Percentiles rank a stretch among this genome's conserved stretches.
phyloP scores from a whole-genome alignment of 1,140 invertebrate species.

The Macrobrachium rosenbergii region DNA sequence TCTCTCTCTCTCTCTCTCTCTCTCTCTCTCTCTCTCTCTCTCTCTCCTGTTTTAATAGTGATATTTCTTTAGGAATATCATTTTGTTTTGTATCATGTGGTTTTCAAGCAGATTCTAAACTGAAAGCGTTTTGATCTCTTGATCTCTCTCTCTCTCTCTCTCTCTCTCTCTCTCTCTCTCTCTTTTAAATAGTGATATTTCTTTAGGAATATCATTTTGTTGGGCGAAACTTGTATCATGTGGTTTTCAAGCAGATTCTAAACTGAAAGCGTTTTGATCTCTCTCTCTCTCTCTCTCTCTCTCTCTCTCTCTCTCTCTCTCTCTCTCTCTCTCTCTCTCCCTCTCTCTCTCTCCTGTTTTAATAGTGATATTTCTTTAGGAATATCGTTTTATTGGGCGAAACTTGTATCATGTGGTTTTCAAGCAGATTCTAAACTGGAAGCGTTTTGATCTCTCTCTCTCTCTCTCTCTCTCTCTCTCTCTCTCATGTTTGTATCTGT shows the following conservation, averaged over 20 bases:
- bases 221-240: too few relatives aligned
- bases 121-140: background rate
- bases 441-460: too few relatives aligned
- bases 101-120: too few relatives aligned
- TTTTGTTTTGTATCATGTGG: too few relatives aligned
- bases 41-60: background rate
- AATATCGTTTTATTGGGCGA: too few relatives aligned
- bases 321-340: background rate
- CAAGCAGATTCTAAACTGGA: too few relatives aligned
- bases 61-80: background rate
- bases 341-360: background rate
- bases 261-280: too few relatives aligned
- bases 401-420: too few relatives aligned
- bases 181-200: background rate
- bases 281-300: constrained; percentile 16
- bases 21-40: background rate
- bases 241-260: too few relatives aligned
- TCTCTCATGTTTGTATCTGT: too few relatives aligned
- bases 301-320: background rate
- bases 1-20: background rate
- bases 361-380: background rate
- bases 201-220: background rate
- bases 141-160: background rate
- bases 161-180: background rate
- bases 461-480: background rate